phyloP scores from a whole-genome alignment of 2,888 invertebrate genomes.

The Palloptera scutellata region DNA sequence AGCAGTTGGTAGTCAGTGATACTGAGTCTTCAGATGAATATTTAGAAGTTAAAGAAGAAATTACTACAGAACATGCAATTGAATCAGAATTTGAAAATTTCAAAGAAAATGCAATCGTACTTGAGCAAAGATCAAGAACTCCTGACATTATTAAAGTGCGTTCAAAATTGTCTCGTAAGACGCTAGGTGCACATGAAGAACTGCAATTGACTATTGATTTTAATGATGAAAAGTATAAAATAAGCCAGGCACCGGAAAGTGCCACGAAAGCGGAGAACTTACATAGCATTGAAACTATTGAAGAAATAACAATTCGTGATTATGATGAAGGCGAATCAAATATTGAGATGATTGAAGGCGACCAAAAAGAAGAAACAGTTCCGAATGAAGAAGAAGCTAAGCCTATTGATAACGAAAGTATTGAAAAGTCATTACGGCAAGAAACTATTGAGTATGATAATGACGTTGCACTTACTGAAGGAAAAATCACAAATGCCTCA shows the following conservation, averaged over 20 bases:
- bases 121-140: slow-evolving; percentile 8
- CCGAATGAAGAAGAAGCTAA: not conserved
- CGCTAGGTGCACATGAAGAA: slow-evolving; percentile 13
- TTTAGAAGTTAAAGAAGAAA: not conserved
- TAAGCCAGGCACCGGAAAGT: not conserved
- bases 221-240: slow-evolving; percentile 10
- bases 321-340: not conserved
- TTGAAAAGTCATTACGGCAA: too few species aligned
- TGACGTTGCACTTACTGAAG: too few species aligned
- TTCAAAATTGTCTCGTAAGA: slow-evolving; percentile 6
- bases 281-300: too few species aligned
- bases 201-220: slow-evolving; percentile 10
- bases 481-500: too few species aligned
- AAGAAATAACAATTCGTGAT: not conserved
- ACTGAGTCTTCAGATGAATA: not conserved
- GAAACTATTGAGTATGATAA: too few species aligned
- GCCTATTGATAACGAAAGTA: slow-evolving; percentile 4
- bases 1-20: not conserved
- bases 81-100: slow-evolving; percentile 22
- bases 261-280: not conserved
- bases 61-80: not conserved
- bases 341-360: not conserved
- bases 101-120: slow-evolving; percentile 10
- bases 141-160: slow-evolving; percentile 8
- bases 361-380: not conserved